Base-by-base conservation (phyloP, 2,113 vertebrate genomes). In the Pygoscelis adeliae region DNA sequence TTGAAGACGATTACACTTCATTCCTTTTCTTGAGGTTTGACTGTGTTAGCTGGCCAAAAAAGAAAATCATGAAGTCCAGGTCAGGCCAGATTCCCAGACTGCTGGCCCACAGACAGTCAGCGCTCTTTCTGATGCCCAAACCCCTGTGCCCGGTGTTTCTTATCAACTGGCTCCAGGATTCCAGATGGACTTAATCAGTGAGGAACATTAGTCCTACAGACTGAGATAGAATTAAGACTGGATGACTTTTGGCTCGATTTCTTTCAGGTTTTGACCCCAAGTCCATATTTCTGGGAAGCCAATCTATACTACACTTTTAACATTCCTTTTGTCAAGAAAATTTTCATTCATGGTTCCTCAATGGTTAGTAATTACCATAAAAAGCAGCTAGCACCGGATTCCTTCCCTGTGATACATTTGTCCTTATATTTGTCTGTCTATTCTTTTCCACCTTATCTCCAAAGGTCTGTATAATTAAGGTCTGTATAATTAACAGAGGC, bases 131-230 rank as follows among this genome's bases (percentile, higher is more conserved):
- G 59, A 13, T 47, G 55, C 46, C 27, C 71, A 87, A 2, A 69
- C 61, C 34, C 56, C 38, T 70, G 19, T 30, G 55, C 53, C 83
- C 2, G 0, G 38, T 19, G 13, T 15, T 56, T 85, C 66, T 72
- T 46, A 72, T 80, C 66, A 79, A 13, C 44, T 86, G 40, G 47
- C 44, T 96, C 90, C 67, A 73, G 89, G 53, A 78, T 58, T 91
- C 83, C 83, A 94, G 80, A 81, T 89, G 91, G 59, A 42, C n/a
- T 70, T 71, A 91, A 62, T 91, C 89, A 94, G n/a, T 13, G 23
- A 87, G 50, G 32, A 70, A 66, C 13, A 46, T 89, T 73, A 59
- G 65, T 82, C 80, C n/a, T 47, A 87, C 74, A 10, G 25, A 77
- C 50, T 74, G 59, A 67, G 40, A n/a, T 3, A 49, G 29, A 92